Evolutionary conservation across 1,140 invertebrate species (phyloP).

Genomic region (Ceratitis capitata): DNA sequence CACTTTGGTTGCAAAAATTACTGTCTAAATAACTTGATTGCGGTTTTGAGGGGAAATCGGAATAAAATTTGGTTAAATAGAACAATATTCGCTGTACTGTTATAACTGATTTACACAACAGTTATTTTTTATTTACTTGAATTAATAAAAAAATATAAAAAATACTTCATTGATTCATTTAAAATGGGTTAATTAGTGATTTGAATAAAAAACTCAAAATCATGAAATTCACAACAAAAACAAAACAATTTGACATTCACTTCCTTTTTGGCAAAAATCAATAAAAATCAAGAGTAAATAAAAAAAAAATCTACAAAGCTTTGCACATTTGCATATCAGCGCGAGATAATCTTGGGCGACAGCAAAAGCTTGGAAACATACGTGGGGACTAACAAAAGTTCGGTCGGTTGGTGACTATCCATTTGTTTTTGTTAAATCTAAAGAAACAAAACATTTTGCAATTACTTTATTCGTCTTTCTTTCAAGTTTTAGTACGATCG

Average conservation of each 20-base stretch:
- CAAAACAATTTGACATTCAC: not conserved
- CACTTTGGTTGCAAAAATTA: too few relatives aligned
- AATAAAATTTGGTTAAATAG: too few relatives aligned
- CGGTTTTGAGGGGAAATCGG: too few relatives aligned
- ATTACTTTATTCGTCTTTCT: too few relatives aligned
- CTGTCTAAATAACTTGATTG: too few relatives aligned
- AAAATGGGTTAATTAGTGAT: not conserved
- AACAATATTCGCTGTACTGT: not conserved
- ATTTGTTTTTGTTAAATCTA: too few relatives aligned
- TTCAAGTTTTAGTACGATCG: too few relatives aligned
- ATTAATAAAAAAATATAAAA: not conserved
- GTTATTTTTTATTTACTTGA: not conserved
- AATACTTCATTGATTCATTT: not conserved
- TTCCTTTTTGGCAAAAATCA: not conserved
- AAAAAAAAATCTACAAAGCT: too few relatives aligned
- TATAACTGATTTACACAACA: not conserved
- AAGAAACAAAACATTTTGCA: too few relatives aligned
- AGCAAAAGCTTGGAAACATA: not conserved
- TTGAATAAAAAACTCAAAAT: not conserved
- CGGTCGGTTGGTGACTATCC: too few relatives aligned
- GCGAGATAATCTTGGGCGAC: not conserved
- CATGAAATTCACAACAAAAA: too few relatives aligned
- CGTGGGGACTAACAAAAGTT: not conserved
- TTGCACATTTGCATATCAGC: not conserved
- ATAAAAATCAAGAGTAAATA: too few relatives aligned